These are phyloP conservation scores for Synaphobranchus kaupii DNA, from an alignment of 2,797 vertebrate genomes.

Conservation along the genomic window DNA sequence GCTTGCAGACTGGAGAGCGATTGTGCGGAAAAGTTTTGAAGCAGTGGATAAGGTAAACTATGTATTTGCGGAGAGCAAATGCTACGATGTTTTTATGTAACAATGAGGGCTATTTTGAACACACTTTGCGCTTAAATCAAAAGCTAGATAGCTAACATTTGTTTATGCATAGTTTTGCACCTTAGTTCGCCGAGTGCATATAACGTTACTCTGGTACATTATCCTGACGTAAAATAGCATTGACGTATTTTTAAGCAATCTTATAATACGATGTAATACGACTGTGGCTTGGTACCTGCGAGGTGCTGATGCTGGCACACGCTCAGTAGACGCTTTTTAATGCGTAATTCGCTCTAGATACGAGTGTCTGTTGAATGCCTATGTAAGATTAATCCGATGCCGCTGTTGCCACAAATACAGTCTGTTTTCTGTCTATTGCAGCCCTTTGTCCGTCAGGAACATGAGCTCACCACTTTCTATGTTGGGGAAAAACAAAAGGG, in stretches of 20 bases:
- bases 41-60: not conserved
- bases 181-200: not conserved
- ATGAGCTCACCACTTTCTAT: slow-evolving; percentile 80
- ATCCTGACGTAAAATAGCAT: not conserved
- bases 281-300: not conserved
- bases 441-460: not conserved
- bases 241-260: not conserved
- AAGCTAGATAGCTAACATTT: not conserved
- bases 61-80: not conserved
- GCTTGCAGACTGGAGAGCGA: not conserved
- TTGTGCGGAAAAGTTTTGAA: not conserved
- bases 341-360: not conserved
- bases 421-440: not conserved
- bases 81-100: not conserved
- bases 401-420: not conserved
- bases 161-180: not conserved
- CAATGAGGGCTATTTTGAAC: not conserved
- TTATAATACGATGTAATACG: not conserved
- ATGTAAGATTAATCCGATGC: not conserved
- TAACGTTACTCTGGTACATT: not conserved
- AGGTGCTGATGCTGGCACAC: not conserved
- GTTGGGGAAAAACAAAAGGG: slow-evolving; percentile 71
- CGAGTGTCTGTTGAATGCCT: not conserved
- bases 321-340: not conserved
- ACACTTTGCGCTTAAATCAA: not conserved